A percentile compares a stretch with the other conserved stretches of the same genome.
These are phyloP conservation scores for Chalcis sispes DNA, from an alignment of 2,888 invertebrate genomes.

Conservation along the genomic window DNA sequence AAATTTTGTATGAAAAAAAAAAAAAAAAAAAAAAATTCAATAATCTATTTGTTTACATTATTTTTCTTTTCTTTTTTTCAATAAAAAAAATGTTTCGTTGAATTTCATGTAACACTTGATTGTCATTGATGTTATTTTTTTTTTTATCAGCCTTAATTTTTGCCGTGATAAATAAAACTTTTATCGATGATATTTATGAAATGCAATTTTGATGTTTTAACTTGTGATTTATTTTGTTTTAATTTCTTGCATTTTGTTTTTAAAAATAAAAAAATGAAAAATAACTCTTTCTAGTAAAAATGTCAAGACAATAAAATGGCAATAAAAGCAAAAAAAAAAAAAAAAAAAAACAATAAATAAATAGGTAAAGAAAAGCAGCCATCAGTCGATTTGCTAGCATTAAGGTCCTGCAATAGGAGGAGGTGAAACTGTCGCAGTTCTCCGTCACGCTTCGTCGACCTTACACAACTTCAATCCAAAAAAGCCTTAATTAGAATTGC, in stretches of 20 bases:
- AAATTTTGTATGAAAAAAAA: background rate
- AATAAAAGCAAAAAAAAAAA: no score
- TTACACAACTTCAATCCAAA: slow-evolving; percentile 35
- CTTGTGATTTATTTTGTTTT: background rate
- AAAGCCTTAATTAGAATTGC: slow-evolving; percentile 41
- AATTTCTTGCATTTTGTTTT: background rate
- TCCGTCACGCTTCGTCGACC: slow-evolving; percentile 46
- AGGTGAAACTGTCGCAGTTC: slow-evolving; percentile 35
- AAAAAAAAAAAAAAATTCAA: background rate
- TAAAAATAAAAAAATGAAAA: background rate
- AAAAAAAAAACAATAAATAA: no score
- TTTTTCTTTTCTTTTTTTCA: background rate
- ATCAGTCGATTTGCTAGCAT: slow-evolving; percentile 52
- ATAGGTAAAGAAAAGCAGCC: slow-evolving; percentile 19
- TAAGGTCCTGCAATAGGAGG: slow-evolving; percentile 45
- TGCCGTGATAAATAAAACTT: slow-evolving; percentile 16
- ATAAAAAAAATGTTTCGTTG: background rate
- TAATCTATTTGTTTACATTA: no score
- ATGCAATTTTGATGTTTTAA: background rate
- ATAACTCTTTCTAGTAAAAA: slow-evolving; percentile 11
- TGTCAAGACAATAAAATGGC: background rate
- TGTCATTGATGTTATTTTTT: slow-evolving; percentile 24
- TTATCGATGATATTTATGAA: no score
- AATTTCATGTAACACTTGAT: background rate
- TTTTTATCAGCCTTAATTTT: background rate